Percentiles rank a stretch among this genome's conserved stretches.
Conservation (phyloP, 2,113 vertebrate species). For the Bubo bubo region DNA sequence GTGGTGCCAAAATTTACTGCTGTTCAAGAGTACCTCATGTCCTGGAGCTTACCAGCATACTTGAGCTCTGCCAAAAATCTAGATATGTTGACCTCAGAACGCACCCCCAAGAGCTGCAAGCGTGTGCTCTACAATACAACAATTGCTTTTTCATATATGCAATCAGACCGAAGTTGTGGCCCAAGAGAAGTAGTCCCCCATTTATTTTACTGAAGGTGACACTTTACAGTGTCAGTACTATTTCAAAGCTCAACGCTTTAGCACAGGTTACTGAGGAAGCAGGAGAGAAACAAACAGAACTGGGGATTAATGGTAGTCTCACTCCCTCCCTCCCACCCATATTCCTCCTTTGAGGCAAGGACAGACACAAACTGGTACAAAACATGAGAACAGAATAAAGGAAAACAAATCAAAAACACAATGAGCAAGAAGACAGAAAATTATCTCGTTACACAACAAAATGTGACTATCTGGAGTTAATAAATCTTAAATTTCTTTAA, state of each 20-base stretch:
- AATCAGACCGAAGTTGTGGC: background rate
- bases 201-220: background rate
- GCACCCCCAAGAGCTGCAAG: background rate
- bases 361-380: background rate
- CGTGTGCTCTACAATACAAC: fast-evolving
- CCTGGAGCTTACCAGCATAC: background rate
- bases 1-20: fast-evolving
- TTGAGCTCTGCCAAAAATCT: background rate
- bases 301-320: background rate
- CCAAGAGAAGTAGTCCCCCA: background rate
- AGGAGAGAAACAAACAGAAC: background rate
- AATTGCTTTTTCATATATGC: no score
- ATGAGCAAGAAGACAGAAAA: background rate
- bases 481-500: background rate
- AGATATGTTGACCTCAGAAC: background rate
- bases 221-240: background rate
- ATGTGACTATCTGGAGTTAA: background rate
- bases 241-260: background rate
- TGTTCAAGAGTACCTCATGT: fast-evolving
- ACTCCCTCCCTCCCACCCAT: fast-evolving
- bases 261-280: background rate
- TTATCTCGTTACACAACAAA: background rate
- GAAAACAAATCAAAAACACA: background rate
- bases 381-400: background rate
- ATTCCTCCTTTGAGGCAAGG: background rate